Conservation (phyloP, 2,113 vertebrate species). For the Campylomormyrus numenius region DNA sequence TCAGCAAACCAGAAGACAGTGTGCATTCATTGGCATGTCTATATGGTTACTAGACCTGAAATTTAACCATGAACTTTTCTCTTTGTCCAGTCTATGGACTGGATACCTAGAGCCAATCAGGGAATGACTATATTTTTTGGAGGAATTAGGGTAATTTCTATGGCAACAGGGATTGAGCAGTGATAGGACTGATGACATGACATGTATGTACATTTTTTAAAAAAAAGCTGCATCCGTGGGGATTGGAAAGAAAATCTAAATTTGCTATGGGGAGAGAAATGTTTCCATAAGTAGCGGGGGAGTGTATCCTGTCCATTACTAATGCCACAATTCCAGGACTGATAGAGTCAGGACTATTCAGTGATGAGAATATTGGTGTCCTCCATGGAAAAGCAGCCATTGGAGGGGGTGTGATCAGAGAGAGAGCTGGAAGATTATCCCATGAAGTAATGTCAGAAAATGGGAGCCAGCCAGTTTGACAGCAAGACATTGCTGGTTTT, state of each 20-base stretch:
- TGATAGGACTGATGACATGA: not conserved
- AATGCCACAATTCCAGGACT: not conserved
- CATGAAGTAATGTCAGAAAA: not conserved
- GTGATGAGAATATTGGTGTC: not conserved
- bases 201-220: not conserved
- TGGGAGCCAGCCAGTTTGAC: not conserved
- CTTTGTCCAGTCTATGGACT: not conserved
- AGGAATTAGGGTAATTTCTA: not conserved
- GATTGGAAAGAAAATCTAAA: not conserved
- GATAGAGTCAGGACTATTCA: not conserved
- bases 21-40: not conserved
- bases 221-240: not conserved
- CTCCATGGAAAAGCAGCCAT: not conserved
- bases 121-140: not conserved
- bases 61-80: not conserved
- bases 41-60: not conserved
- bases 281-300: not conserved
- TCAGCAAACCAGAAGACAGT: not conserved
- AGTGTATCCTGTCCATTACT: not conserved
- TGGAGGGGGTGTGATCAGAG: not conserved
- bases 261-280: not conserved
- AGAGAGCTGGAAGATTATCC: not conserved
- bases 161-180: not conserved
- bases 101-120: not conserved
- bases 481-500: not conserved